These are phyloP conservation scores for Drosophila cracens DNA, from an alignment of 2,888 invertebrate genomes.

Conservation along the genomic window DNA sequence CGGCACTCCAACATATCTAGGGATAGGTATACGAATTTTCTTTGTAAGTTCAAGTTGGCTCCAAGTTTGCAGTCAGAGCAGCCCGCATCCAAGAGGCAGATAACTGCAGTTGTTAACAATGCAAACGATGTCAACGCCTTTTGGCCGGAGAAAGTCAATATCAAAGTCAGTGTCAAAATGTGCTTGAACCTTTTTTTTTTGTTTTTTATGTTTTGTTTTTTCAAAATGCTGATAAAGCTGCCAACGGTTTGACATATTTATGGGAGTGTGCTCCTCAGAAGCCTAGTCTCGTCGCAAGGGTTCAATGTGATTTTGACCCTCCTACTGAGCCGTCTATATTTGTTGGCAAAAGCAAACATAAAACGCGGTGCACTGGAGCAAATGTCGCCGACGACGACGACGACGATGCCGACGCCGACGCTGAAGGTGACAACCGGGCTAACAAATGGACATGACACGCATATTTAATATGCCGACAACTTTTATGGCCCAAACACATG, in stretches of 20 bases:
- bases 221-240: constrained; percentile 30
- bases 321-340: constrained; percentile 33
- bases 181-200: not conserved
- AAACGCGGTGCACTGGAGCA: constrained; percentile 37
- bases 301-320: constrained; percentile 38
- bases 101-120: constrained; percentile 4
- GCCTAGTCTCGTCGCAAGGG: constrained; percentile 51
- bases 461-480: constrained; percentile 64
- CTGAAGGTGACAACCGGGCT: constrained; percentile 68
- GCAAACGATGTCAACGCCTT: not conserved
- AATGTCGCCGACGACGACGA: constrained; percentile 26
- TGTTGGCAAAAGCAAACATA: constrained; percentile 43
- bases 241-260: constrained; percentile 10
- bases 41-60: not conserved
- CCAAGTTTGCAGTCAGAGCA: constrained; percentile 5
- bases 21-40: not conserved
- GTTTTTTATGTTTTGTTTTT: constrained; percentile 1
- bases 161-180: constrained; percentile 1
- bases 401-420: constrained; percentile 17
- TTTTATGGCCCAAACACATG: constrained; percentile 10
- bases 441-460: constrained; percentile 78
- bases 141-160: not conserved
- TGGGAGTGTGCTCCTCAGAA: constrained; percentile 30
- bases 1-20: not conserved
- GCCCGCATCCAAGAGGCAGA: not conserved